phyloP scores from a whole-genome alignment of 2,888 invertebrate species.

The Dione juno region DNA sequence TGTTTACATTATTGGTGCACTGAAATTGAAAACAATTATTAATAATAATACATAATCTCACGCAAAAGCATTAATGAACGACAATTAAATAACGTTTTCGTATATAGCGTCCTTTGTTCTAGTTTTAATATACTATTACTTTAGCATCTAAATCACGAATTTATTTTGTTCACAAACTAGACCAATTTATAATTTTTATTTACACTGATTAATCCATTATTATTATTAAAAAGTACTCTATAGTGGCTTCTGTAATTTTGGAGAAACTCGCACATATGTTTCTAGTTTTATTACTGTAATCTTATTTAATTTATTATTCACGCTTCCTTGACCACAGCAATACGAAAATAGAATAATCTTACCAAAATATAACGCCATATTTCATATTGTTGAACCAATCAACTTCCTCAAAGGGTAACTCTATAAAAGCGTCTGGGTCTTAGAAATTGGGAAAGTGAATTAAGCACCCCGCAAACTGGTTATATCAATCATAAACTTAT shows the following conservation, averaged over 20 bases:
- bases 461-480: constrained; percentile 82
- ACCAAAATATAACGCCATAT: constrained; percentile 73
- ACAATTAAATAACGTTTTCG: too few species aligned
- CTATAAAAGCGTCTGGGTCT: constrained; percentile 73
- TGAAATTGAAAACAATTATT: too few species aligned
- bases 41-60: too few species aligned
- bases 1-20: too few species aligned
- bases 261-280: constrained; percentile 31
- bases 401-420: constrained; percentile 80
- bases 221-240: constrained; percentile 33
- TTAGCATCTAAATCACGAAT: too few species aligned
- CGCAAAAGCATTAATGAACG: too few species aligned
- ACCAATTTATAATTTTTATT: constrained; percentile 33
- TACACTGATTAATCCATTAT: constrained; percentile 32
- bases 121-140: too few species aligned
- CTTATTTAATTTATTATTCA: constrained; percentile 60
- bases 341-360: constrained; percentile 49
- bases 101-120: too few species aligned
- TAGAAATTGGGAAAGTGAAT: constrained; percentile 82
- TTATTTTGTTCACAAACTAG: constrained; percentile 30
- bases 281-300: constrained; percentile 42
- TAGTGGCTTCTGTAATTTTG: constrained; percentile 33
- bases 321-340: constrained; percentile 56
- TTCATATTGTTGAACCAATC: constrained; percentile 73
- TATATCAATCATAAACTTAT: constrained; percentile 84